A percentile compares a stretch with the other conserved stretches of the same genome.
These are phyloP conservation scores for Mustelus asterias DNA, from an alignment of 2,113 vertebrate species.

Conservation along the genomic window DNA sequence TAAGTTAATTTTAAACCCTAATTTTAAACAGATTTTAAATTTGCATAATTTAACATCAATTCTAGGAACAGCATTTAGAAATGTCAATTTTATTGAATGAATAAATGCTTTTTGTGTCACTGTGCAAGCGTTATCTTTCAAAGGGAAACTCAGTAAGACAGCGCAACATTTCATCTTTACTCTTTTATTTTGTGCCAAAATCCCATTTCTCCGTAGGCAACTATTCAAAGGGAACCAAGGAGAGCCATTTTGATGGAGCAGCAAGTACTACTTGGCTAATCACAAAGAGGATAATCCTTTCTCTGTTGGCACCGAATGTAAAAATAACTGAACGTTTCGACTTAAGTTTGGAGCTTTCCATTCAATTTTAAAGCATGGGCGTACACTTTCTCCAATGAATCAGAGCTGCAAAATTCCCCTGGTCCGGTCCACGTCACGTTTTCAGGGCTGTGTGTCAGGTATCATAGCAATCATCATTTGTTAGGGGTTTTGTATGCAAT, in stretches of 20 bases:
- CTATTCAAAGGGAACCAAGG: not conserved
- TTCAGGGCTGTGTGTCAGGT: not conserved
- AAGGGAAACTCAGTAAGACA: not conserved
- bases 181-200: not conserved
- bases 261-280: not conserved
- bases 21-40: slow-evolving; percentile 33
- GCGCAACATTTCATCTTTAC: not conserved
- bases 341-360: not conserved
- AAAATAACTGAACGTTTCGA: not conserved
- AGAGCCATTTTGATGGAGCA: not conserved
- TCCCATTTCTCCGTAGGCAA: not conserved
- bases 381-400: not conserved
- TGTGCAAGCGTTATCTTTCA: not conserved
- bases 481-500: not conserved
- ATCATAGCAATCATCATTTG: not conserved
- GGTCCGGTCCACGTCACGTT: not conserved
- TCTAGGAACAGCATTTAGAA: slow-evolving; percentile 10
- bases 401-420: not conserved
- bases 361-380: not conserved
- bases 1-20: slow-evolving; percentile 16
- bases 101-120: slow-evolving; percentile 4
- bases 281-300: not conserved
- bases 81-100: slow-evolving; percentile 26
- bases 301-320: not conserved
- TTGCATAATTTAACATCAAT: slow-evolving; percentile 33